phyloP scores from a whole-genome alignment of 2,797 vertebrate genomes.

The Gouania willdenowi region DNA sequence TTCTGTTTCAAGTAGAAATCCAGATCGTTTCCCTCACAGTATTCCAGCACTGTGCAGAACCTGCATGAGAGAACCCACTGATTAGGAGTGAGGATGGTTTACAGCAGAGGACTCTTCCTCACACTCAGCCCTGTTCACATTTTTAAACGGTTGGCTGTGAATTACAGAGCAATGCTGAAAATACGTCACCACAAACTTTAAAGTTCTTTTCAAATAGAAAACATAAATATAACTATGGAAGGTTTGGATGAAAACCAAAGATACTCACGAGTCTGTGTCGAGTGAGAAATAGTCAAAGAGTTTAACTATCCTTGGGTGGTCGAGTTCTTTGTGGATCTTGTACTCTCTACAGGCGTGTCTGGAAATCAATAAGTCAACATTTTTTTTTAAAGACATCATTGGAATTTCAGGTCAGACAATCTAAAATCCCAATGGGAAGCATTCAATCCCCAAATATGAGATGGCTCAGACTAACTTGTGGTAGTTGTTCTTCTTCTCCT shows the following conservation, averaged over 20 bases:
- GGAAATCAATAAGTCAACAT: constrained; percentile 29
- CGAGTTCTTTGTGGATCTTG: constrained; percentile 96
- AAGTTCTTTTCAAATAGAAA: too few species aligned
- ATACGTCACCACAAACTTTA: too few species aligned
- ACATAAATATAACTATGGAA: too few species aligned
- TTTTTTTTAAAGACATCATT: background rate
- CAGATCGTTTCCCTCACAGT: constrained; percentile 95
- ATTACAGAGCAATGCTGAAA: too few species aligned
- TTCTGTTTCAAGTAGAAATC: constrained; percentile 98
- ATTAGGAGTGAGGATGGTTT: too few species aligned
- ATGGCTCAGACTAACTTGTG: constrained; percentile 81
- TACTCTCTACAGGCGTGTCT: constrained; percentile 96
- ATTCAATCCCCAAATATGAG: background rate
- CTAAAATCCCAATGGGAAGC: background rate
- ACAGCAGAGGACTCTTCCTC: too few species aligned
- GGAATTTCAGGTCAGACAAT: background rate
- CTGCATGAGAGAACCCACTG: constrained; percentile 44
- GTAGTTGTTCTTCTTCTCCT: constrained; percentile 99
- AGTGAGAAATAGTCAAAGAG: constrained; percentile 95
- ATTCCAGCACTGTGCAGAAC: constrained; percentile 97
- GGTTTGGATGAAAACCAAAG: too few species aligned
- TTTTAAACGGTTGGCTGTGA: too few species aligned
- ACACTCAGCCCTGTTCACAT: too few species aligned
- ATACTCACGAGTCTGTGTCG: constrained; percentile 95
- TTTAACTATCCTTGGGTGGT: constrained; percentile 95